Evolutionary conservation across 2,797 vertebrate species (phyloP).

Genomic region (Thaleichthys pacificus): DNA sequence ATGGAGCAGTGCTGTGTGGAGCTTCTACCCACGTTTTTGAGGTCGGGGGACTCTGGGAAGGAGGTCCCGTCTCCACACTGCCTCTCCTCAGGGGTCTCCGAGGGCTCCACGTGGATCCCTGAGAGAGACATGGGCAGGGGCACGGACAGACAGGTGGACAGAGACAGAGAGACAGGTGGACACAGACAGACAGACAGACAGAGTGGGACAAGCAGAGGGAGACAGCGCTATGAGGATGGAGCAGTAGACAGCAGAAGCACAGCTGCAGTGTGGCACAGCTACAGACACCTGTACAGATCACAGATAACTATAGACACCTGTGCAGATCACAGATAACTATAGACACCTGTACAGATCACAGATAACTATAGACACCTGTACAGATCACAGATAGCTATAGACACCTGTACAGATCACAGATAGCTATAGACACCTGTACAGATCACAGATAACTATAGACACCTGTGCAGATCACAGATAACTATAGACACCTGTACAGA

Average conservation of each 20-base stretch:
- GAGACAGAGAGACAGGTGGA: constrained; percentile 57
- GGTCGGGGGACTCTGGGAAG: constrained; percentile 94
- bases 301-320: not conserved
- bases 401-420: not conserved
- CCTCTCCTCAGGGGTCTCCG: constrained; percentile 88
- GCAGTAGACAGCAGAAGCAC: constrained; percentile 35
- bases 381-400: not conserved
- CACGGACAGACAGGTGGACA: constrained; percentile 56
- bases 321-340: not conserved
- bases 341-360: not conserved
- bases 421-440: not conserved
- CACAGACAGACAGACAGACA: constrained; percentile 51
- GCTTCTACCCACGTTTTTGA: constrained; percentile 80
- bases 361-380: not conserved
- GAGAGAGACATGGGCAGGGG: constrained; percentile 72
- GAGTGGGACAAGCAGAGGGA: constrained; percentile 38
- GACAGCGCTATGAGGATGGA: constrained; percentile 35
- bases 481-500: not conserved
- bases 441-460: not conserved
- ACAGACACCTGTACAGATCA: not conserved
- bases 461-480: not conserved
- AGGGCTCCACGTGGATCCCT: constrained; percentile 83
- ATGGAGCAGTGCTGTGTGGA: constrained; percentile 11
- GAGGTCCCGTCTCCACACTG: constrained; percentile 97
- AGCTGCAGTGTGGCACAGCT: not conserved